Evolutionary conservation across 2,888 invertebrate genomes (phyloP).

Genomic region (Acanthosepion pharaonis): DNA sequence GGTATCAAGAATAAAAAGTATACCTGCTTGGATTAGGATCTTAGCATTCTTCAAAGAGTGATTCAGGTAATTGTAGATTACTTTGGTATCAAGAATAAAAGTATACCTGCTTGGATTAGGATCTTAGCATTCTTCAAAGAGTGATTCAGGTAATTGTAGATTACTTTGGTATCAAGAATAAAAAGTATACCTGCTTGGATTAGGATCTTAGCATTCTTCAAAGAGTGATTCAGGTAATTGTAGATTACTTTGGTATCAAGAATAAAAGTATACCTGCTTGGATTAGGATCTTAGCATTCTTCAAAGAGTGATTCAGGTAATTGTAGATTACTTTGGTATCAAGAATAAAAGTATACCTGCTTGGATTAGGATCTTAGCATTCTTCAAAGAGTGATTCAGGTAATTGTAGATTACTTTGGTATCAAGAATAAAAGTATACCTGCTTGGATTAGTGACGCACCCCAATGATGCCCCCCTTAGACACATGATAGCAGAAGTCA

Average conservation of each 20-base stretch:
- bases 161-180: no score
- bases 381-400: neutral
- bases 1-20: no score
- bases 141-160: no score
- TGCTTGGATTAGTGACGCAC: no score
- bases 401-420: neutral
- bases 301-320: neutral
- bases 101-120: no score
- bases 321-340: neutral
- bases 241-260: no score
- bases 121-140: no score
- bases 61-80: neutral
- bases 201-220: neutral
- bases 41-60: no score
- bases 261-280: neutral
- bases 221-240: neutral
- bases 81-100: neutral
- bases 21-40: no score
- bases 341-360: neutral
- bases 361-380: neutral
- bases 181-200: neutral
- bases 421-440: neutral
- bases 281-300: neutral
- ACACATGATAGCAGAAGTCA: no score
- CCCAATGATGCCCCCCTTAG: no score